Conservation (phyloP, 2,797 vertebrate genomes). For the Diglossa cyanea region DNA sequence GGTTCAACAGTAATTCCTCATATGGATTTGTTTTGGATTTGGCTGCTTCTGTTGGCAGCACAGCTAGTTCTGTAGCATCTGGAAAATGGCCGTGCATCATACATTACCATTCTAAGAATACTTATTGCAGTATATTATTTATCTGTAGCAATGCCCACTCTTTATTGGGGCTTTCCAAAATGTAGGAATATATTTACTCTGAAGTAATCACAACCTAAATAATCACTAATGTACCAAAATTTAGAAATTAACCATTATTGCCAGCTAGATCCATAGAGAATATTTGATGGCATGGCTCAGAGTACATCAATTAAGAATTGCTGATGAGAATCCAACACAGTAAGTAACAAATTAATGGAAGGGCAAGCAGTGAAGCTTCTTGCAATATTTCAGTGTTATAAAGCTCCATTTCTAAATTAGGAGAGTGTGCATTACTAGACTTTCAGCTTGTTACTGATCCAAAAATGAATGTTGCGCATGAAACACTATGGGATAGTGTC, state of each 20-base stretch:
- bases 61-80: slow-evolving; percentile 47
- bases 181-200: neutral
- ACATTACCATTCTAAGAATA: neutral
- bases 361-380: neutral
- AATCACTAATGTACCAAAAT: slow-evolving; percentile 34
- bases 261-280: slow-evolving; percentile 4
- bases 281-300: slow-evolving; percentile 41
- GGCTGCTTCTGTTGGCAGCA: slow-evolving; percentile 45
- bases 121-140: slow-evolving; percentile 17
- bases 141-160: neutral
- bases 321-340: slow-evolving; percentile 35
- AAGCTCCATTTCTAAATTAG: slow-evolving; percentile 28
- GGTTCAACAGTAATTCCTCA: slow-evolving; percentile 42
- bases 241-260: neutral
- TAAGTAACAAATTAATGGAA: slow-evolving; percentile 43
- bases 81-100: slow-evolving; percentile 31
- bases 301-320: slow-evolving; percentile 31
- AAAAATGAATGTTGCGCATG: neutral
- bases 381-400: neutral
- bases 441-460: neutral
- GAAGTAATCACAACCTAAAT: slow-evolving; percentile 29
- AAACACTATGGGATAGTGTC: neutral
- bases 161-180: neutral
- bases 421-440: neutral
- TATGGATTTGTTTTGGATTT: slow-evolving; percentile 37